phyloP scores from a whole-genome alignment of 2,113 vertebrate genomes.

The Clarias gariepinus region DNA sequence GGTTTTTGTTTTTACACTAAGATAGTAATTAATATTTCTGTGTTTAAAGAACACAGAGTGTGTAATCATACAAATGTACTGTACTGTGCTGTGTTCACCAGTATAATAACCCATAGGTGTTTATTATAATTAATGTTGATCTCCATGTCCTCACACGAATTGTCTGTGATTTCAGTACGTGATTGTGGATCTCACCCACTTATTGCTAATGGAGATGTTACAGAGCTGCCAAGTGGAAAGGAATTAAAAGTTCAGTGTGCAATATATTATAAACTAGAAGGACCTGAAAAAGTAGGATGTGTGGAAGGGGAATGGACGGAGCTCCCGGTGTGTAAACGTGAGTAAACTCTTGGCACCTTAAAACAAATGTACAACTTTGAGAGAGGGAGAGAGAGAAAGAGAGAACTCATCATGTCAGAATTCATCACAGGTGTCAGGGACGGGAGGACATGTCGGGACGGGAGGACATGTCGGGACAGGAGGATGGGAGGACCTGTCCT shows the following conservation, averaged over 20 bases:
- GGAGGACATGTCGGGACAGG: no score
- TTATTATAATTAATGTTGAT: not conserved
- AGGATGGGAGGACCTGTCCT: no score
- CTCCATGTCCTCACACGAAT: not conserved
- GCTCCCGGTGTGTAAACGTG: not conserved
- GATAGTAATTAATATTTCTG: no score
- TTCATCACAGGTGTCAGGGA: not conserved
- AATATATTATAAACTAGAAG: not conserved
- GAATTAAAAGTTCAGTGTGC: not conserved
- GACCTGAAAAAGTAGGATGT: not conserved
- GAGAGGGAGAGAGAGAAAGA: no score
- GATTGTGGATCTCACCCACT: not conserved
- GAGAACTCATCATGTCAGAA: not conserved
- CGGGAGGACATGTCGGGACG: no score
- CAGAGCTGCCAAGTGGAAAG: not conserved
- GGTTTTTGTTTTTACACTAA: no score
- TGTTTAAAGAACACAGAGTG: no score
- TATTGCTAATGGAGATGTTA: not conserved
- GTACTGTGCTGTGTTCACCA: no score
- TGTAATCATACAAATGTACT: not conserved
- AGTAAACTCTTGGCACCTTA: not conserved
- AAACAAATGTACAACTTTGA: not conserved
- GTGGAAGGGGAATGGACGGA: not conserved
- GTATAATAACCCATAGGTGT: not conserved
- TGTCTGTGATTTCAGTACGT: conserved; percentile 4